phyloP scores from a whole-genome alignment of 2,888 invertebrate genomes.

The Microctonus aethiopoides region DNA sequence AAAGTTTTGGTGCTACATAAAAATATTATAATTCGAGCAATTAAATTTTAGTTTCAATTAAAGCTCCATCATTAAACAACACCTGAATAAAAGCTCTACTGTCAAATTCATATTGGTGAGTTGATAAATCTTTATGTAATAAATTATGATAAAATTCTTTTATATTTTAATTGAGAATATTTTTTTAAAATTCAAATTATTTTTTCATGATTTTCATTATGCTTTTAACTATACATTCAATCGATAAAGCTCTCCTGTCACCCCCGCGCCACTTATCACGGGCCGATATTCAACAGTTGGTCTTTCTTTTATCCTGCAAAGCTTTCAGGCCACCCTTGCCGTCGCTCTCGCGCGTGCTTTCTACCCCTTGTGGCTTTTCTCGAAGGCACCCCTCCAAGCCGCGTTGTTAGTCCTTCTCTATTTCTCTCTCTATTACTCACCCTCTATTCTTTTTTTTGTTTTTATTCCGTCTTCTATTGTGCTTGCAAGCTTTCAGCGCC shows the following conservation, averaged over 20 bases:
- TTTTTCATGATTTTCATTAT: not conserved
- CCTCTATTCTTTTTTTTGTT: constrained; percentile 1
- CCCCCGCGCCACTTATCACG: constrained; percentile 51
- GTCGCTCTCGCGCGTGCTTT: constrained; percentile 36
- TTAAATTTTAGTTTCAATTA: not conserved
- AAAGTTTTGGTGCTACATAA: not conserved
- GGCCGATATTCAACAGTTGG: constrained; percentile 67
- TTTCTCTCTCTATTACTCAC: constrained; percentile 47
- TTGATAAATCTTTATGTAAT: not conserved
- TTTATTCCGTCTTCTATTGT: constrained; percentile 27
- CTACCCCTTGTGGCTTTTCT: constrained; percentile 36
- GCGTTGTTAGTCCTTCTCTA: not conserved
- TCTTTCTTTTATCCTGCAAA: constrained; percentile 65
- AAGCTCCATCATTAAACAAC: not conserved
- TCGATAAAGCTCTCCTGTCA: constrained; percentile 34
- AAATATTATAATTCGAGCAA: not conserved
- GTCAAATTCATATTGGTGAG: not conserved
- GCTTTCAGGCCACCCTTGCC: constrained; percentile 40
- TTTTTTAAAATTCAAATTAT: not conserved
- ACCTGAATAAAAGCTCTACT: not conserved
- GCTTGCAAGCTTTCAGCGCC: constrained; percentile 52
- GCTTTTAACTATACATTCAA: not conserved
- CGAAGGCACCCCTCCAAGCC: constrained; percentile 24
- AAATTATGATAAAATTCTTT: not conserved
- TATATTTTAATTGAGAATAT: not conserved